Percentiles rank a stretch among this genome's conserved stretches.
Conservation (phyloP, 2,888 invertebrate genomes). For the Acronicta aceris region DNA sequence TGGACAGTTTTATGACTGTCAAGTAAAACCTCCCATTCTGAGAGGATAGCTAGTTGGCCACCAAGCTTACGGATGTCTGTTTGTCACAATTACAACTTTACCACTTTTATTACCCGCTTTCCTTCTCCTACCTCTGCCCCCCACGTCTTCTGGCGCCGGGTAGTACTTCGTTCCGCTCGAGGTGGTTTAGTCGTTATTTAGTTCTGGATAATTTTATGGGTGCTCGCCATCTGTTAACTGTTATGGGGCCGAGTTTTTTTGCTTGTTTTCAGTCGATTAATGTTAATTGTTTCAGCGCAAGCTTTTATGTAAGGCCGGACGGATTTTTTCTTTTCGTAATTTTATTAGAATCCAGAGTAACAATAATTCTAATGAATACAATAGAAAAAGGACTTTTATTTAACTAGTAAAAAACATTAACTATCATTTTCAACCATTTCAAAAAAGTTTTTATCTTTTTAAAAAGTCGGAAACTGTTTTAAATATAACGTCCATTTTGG, state of each 20-base stretch:
- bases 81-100: conserved; percentile 29
- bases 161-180: conserved; percentile 46
- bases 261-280: conserved; percentile 36
- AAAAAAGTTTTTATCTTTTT: too few relatives aligned
- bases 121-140: not conserved
- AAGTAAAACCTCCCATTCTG: conserved; percentile 2
- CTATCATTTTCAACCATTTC: too few relatives aligned
- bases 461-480: too few relatives aligned
- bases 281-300: conserved; percentile 12
- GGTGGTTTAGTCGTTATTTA: conserved; percentile 41
- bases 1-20: conserved; percentile 19
- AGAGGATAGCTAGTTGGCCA: conserved; percentile 5
- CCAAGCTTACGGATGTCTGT: conserved; percentile 18
- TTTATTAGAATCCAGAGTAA: too few relatives aligned
- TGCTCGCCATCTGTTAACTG: conserved; percentile 40
- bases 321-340: too few relatives aligned
- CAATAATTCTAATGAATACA: too few relatives aligned
- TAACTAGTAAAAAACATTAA: too few relatives aligned
- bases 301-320: too few relatives aligned
- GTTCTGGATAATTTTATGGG: conserved; percentile 38
- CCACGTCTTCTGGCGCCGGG: conserved; percentile 18
- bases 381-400: too few relatives aligned
- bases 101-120: conserved; percentile 40
- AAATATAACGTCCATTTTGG: too few relatives aligned
- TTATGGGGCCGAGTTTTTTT: conserved; percentile 19